Conservation (phyloP, 1,140 invertebrate genomes). For the Lepidurus packardi region DNA sequence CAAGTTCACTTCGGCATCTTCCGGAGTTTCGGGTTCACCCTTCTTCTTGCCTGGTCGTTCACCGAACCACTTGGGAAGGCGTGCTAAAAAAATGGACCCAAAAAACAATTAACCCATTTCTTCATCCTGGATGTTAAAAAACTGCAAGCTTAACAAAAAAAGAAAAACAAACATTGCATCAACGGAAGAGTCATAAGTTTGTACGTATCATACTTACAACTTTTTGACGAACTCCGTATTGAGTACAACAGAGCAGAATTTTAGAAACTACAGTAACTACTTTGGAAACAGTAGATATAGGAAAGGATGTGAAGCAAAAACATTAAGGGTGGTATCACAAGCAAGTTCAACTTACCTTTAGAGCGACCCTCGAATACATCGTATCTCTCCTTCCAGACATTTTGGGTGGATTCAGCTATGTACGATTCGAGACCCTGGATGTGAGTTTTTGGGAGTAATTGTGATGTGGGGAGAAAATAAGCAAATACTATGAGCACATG, state of each 20-base stretch:
- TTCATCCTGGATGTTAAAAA: neutral
- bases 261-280: neutral
- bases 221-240: conserved; percentile 23
- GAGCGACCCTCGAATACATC: conserved; percentile 78
- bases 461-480: neutral
- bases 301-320: conserved; percentile 25
- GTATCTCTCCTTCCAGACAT: conserved; percentile 75
- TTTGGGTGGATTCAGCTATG: conserved; percentile 75
- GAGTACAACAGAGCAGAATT: neutral
- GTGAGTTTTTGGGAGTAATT: neutral
- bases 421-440: conserved; percentile 65
- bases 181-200: conserved; percentile 20
- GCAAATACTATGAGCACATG: neutral
- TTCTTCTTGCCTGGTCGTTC: conserved; percentile 85
- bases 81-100: conserved; percentile 54
- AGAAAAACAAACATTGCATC: neutral
- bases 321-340: neutral
- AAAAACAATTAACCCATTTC: neutral
- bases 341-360: conserved; percentile 62
- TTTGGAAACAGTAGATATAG: neutral
- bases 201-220: neutral
- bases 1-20: conserved; percentile 57
- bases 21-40: conserved; percentile 76
- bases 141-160: neutral
- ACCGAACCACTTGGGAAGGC: conserved; percentile 88